Base-by-base conservation (phyloP, 2,113 vertebrate genomes). In the Opisthocomus hoazin region DNA sequence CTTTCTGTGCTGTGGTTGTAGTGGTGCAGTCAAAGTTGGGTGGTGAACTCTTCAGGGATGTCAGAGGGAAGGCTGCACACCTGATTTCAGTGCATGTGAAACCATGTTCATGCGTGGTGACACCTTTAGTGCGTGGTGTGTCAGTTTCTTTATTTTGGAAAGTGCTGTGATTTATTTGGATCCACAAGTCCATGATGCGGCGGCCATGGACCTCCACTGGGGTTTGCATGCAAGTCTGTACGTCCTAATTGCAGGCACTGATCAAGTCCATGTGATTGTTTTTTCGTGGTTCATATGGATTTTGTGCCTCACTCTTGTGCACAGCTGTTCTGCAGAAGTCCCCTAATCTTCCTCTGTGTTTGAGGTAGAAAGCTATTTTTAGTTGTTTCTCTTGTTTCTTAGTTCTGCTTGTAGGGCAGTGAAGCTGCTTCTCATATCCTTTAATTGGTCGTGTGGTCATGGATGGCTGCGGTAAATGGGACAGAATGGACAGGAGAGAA, bases 181-280 rank as follows among this genome's bases (percentile, higher is more conserved):
- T 17, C 26, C 13, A 13, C 12, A 45, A 41, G 11, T 54, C n/a
- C n/a, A n/a, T n/a, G n/a, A n/a, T n/a, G n/a, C 41, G 10, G 41
- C 4, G n/a, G 16, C 48, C 1, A 3, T 34, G 18, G 68, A 10
- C n/a, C 24, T 54, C 46, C 0, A 0, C 6, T 56, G 48, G 48
- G 32, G 26, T 51, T 70, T 16, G 36, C 23, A 3, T 13, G 22
- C 16, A 56, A 22, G 20, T 15, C 82, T 60, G 27, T 21, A 16
- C 1, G 4, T n/a, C 34, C 17, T n/a, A n/a, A n/a, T 50, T 22
- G 41, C 18, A 37, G 30, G 18, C 3, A 3, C 36, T 50, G 26
- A 10, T 36, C 46, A 56, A 54, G 15, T 15, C 15, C 15, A 4
- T 27, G 27, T 21, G 51, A 45, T 37, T 27, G 13, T 27, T 29